Conservation (phyloP, 2,797 vertebrate genomes). For the Podarcis siculus region DNA sequence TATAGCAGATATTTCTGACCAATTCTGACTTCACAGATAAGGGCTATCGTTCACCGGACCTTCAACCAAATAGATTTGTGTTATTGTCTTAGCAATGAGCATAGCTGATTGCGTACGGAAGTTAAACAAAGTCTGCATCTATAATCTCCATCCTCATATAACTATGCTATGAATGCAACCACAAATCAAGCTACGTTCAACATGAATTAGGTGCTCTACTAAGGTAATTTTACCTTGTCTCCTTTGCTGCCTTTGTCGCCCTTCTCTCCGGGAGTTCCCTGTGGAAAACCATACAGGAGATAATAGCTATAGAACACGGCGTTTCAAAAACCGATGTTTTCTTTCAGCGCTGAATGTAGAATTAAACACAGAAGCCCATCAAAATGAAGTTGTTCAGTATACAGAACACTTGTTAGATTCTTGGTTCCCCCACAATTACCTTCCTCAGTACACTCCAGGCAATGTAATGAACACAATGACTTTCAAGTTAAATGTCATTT, state of each 20-base stretch:
- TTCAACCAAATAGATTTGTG: neutral
- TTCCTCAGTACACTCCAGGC: neutral
- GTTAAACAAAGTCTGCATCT: neutral
- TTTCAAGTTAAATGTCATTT: neutral
- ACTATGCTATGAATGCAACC: neutral
- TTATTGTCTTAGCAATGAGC: neutral
- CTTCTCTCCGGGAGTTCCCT: slow-evolving; percentile 92
- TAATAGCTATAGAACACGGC: neutral
- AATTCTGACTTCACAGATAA: neutral
- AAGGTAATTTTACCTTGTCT: slow-evolving; percentile 84
- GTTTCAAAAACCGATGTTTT: neutral
- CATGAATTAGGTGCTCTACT: neutral
- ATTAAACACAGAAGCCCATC: neutral
- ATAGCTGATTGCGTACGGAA: neutral
- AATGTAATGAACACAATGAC: neutral
- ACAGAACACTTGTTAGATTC: neutral
- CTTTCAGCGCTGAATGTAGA: neutral
- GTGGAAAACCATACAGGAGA: slow-evolving; percentile 48
- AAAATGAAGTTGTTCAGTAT: neutral
- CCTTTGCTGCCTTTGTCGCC: slow-evolving; percentile 91
- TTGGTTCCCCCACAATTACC: too few relatives aligned
- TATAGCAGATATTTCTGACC: neutral
- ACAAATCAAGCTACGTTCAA: neutral
- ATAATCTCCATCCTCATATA: neutral
- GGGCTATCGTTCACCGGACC: neutral